Evolutionary conservation across 2,113 vertebrate genomes (phyloP).

Genomic region (Charadrius vociferus): DNA sequence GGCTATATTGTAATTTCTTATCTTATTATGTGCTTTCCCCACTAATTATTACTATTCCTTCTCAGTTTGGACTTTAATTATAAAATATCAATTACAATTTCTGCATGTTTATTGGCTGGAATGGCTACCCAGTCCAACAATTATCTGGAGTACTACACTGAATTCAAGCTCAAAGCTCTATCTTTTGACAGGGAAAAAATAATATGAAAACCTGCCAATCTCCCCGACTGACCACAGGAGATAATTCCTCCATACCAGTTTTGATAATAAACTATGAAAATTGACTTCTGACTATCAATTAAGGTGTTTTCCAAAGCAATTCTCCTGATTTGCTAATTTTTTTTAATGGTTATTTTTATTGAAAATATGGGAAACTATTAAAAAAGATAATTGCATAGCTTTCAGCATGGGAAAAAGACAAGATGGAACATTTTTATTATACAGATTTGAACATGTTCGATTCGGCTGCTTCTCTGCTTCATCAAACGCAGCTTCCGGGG

Average conservation of each 20-base stretch:
- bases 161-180: background rate
- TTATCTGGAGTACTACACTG: background rate
- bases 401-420: background rate
- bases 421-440: background rate
- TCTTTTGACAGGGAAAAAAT: background rate
- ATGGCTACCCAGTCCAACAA: background rate
- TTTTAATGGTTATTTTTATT: slow-evolving; percentile 53
- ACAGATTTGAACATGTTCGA: background rate
- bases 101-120: slow-evolving; percentile 1
- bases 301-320: slow-evolving; percentile 30
- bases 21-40: background rate
- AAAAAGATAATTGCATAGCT: slow-evolving; percentile 12
- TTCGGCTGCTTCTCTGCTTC: background rate
- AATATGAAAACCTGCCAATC: background rate
- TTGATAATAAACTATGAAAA: slow-evolving; percentile 55
- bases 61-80: slow-evolving; percentile 36
- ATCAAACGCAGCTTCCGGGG: background rate
- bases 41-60: slow-evolving; percentile 34
- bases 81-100: slow-evolving; percentile 29
- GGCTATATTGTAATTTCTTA: background rate
- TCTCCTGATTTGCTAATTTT: background rate
- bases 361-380: background rate
- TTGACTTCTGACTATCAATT: slow-evolving; percentile 30
- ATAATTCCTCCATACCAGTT: background rate
- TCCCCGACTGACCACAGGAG: background rate